Percentiles rank a stretch among this genome's conserved stretches.
These are phyloP conservation scores for Schrankia costaestrigalis DNA, from an alignment of 2,888 invertebrate species.

Conservation along the genomic window DNA sequence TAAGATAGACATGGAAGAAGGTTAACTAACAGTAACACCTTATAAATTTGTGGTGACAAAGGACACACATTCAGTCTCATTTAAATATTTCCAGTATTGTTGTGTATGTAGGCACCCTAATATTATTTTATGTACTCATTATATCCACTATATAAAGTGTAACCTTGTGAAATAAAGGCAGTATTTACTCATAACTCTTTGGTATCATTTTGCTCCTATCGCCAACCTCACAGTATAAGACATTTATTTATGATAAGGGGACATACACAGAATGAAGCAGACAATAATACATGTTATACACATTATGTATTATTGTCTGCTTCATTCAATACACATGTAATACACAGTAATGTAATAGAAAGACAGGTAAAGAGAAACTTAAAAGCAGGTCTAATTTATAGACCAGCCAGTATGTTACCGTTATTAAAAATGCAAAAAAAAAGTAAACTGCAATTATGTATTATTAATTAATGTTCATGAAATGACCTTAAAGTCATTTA, in stretches of 20 bases:
- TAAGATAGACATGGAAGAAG: slow-evolving; percentile 8
- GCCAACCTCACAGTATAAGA: slow-evolving; percentile 32
- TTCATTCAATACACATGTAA: no score
- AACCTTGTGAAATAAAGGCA: no score
- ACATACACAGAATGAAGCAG: slow-evolving; percentile 46
- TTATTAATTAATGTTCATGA: slow-evolving; percentile 24
- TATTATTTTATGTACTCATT: no score
- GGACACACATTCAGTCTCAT: slow-evolving; percentile 16
- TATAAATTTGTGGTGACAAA: slow-evolving; percentile 21
- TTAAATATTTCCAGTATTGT: slow-evolving; percentile 27
- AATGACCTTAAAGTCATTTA: slow-evolving; percentile 17
- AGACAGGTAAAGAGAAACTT: slow-evolving; percentile 36
- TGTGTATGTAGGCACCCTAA: no score
- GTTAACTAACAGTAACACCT: slow-evolving; percentile 9
- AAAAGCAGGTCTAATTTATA: slow-evolving; percentile 28
- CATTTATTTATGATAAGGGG: slow-evolving; percentile 43
- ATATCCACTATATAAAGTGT: no score
- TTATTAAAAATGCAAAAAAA: slow-evolving; percentile 19
- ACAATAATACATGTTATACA: no score
- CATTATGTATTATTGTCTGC: no score
- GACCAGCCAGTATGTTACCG: slow-evolving; percentile 15
- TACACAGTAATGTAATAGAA: slow-evolving; percentile 41
- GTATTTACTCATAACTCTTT: no score
- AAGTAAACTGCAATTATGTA: slow-evolving; percentile 10
- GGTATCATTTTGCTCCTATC: no score